Evolutionary conservation across 1,140 invertebrate genomes (phyloP).

Genomic region (Spodoptera litura): DNA sequence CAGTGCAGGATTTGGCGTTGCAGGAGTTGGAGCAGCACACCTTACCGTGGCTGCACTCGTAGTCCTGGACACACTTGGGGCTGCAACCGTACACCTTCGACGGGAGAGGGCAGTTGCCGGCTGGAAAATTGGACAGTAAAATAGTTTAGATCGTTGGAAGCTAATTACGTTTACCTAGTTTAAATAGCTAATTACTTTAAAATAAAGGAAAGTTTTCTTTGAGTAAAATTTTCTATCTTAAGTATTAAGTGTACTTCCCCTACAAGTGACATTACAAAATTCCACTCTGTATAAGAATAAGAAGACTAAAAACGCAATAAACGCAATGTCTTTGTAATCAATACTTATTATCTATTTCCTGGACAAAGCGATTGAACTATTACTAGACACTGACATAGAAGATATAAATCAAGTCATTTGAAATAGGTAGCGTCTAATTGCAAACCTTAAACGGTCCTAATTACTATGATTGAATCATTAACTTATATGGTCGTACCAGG

Average conservation of each 20-base stretch:
- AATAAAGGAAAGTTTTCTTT: too few species aligned
- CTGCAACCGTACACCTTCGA: slow-evolving; percentile 88
- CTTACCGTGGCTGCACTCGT: slow-evolving; percentile 88
- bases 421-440: not conserved
- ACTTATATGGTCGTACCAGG: not conserved
- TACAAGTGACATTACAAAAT: too few species aligned
- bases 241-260: too few species aligned
- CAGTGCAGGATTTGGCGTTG: slow-evolving; percentile 88
- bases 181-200: too few species aligned
- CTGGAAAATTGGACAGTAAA: slow-evolving; percentile 48
- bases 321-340: too few species aligned
- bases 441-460: not conserved
- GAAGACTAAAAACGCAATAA: too few species aligned
- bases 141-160: too few species aligned
- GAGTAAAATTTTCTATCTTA: too few species aligned
- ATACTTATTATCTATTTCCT: too few species aligned
- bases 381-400: not conserved
- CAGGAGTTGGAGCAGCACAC: slow-evolving; percentile 91
- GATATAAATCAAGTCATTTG: not conserved
- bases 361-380: too few species aligned
- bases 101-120: slow-evolving; percentile 87
- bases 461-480: slow-evolving; percentile 2
- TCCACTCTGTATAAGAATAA: too few species aligned
- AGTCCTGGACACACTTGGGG: slow-evolving; percentile 89
- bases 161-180: too few species aligned